phyloP scores from a whole-genome alignment of 2,113 vertebrate species.

The Kryptolebias marmoratus region DNA sequence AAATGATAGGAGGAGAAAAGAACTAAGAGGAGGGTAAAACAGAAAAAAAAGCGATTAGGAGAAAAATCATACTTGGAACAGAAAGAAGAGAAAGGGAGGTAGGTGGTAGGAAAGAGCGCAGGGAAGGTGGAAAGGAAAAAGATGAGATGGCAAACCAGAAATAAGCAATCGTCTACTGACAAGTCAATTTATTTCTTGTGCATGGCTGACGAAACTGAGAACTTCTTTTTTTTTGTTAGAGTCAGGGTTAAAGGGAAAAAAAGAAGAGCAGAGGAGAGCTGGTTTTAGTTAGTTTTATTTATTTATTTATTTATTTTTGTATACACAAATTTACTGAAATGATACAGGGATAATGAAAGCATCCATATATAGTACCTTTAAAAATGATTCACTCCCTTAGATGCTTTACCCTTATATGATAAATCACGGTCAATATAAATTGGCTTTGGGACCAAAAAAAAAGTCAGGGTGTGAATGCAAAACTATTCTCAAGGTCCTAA shows the following conservation, averaged over 20 bases:
- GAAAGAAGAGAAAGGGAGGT: neutral
- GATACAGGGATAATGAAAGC: constrained; percentile 6
- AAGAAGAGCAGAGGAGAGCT: neutral
- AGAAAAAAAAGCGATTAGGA: constrained; percentile 27
- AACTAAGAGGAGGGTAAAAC: constrained; percentile 38
- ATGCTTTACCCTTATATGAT: too few relatives aligned
- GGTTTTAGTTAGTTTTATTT: neutral
- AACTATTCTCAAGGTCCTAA: too few relatives aligned
- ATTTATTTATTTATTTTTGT: neutral
- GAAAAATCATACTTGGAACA: constrained; percentile 16
- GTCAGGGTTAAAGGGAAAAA: constrained; percentile 2
- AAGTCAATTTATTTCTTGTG: constrained; percentile 60
- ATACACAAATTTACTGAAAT: constrained; percentile 21
- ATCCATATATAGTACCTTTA: too few relatives aligned
- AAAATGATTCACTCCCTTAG: too few relatives aligned
- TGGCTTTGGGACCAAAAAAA: too few relatives aligned
- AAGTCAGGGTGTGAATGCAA: too few relatives aligned
- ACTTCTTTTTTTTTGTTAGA: constrained; percentile 22
- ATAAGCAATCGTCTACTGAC: constrained; percentile 50
- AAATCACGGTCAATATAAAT: too few relatives aligned
- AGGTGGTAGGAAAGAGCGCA: constrained; percentile 8
- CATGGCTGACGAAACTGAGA: constrained; percentile 19
- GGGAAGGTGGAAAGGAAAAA: neutral
- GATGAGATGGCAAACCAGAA: constrained; percentile 48
- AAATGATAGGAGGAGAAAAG: constrained; percentile 62